Conservation (phyloP, 2,797 vertebrate genomes). For the Paguma larvata region DNA sequence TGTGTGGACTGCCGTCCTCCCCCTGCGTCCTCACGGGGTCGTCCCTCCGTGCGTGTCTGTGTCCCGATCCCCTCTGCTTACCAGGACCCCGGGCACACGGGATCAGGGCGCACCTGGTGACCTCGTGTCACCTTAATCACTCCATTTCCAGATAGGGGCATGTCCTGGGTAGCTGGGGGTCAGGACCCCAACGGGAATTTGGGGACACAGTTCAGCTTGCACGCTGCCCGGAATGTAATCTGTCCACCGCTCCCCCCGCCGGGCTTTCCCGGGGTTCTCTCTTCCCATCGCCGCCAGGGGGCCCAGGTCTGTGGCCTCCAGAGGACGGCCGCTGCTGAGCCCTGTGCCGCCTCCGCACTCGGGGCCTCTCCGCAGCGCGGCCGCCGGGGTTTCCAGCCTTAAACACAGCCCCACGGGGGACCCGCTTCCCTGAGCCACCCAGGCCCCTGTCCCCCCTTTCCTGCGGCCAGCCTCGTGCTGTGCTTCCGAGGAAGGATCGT, state of each 20-base stretch:
- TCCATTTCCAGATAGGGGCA: fast-evolving
- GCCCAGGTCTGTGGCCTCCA: neutral
- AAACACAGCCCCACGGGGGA: fast-evolving
- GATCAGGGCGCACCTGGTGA: too few species aligned
- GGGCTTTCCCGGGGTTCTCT: neutral
- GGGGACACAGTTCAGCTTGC: fast-evolving
- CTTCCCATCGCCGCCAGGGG: fast-evolving
- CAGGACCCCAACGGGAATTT: neutral
- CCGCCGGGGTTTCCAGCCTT: fast-evolving
- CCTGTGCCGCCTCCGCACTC: fast-evolving
- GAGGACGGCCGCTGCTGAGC: fast-evolving
- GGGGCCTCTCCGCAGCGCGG: fast-evolving
- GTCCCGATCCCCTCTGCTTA: neutral
- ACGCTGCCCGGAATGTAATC: fast-evolving
- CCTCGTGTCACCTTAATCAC: neutral
- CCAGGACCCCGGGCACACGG: neutral
- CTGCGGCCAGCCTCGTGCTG: too few species aligned
- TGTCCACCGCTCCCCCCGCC: too few species aligned
- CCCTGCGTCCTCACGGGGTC: neutral
- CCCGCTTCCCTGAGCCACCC: fast-evolving
- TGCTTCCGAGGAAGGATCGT: neutral
- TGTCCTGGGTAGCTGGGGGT: too few species aligned
- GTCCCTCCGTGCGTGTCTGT: neutral
- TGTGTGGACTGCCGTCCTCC: too few species aligned
- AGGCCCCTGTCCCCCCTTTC: neutral